These are phyloP conservation scores for Dryobotodes eremita DNA, from an alignment of 2,888 invertebrate species.

Conservation along the genomic window DNA sequence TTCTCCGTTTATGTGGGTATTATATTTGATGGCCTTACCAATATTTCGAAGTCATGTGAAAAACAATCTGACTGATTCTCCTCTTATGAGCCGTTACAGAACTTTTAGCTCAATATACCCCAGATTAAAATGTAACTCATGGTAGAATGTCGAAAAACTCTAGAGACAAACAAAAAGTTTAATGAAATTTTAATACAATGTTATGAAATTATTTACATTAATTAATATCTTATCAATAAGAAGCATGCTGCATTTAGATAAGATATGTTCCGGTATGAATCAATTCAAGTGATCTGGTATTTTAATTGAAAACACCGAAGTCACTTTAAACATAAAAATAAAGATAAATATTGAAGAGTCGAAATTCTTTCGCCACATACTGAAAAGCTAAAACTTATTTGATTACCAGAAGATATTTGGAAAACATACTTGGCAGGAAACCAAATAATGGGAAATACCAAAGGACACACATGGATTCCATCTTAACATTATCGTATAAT, in stretches of 20 bases:
- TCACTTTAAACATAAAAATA: not conserved
- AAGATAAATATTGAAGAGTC: not conserved
- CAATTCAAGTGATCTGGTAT: not conserved
- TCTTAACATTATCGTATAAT: not conserved
- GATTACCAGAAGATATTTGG: not conserved
- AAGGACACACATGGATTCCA: not conserved
- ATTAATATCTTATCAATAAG: constrained; percentile 17
- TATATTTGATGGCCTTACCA: not conserved
- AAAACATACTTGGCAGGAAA: not conserved
- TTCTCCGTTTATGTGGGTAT: constrained; percentile 20
- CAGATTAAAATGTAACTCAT: not conserved
- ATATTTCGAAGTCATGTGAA: not conserved
- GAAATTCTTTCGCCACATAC: not conserved
- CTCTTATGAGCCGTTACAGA: not conserved
- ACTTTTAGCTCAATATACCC: not conserved
- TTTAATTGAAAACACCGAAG: not conserved
- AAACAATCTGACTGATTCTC: not conserved
- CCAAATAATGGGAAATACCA: not conserved
- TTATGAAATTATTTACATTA: constrained; percentile 2
- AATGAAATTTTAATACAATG: not conserved
- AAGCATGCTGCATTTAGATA: constrained; percentile 26
- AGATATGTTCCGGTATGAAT: constrained; percentile 1
- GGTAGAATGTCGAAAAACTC: not conserved
- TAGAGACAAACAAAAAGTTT: not conserved
- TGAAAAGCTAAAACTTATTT: not conserved